Conservation (phyloP, 2,113 vertebrate species). For the Nothocercus nigrocapillus region DNA sequence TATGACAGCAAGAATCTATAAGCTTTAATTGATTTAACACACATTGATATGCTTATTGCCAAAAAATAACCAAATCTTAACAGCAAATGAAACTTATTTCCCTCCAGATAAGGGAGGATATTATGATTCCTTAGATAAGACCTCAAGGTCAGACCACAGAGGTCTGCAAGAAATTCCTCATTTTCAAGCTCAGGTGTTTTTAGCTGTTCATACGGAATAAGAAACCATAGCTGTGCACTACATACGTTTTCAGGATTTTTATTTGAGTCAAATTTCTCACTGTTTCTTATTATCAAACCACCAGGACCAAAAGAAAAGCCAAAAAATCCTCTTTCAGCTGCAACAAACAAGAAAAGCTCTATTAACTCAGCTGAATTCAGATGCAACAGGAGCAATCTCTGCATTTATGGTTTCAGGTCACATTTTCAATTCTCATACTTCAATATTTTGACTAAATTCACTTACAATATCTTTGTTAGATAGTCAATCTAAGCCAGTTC, state of each 20-base stretch:
- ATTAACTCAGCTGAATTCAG: not conserved
- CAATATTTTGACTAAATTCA: not conserved
- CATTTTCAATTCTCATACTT: not conserved
- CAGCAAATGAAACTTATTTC: not conserved
- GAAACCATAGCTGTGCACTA: not conserved
- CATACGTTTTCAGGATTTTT: fast-evolving
- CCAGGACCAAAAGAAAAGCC: not conserved
- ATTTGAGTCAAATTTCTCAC: not conserved
- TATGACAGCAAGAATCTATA: not conserved
- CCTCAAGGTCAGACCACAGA: not conserved
- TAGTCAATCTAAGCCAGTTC: fast-evolving
- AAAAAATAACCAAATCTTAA: not conserved
- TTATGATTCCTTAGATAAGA: not conserved
- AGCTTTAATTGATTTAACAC: not conserved
- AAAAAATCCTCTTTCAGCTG: not conserved
- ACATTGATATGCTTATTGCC: not conserved
- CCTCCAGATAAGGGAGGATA: not conserved
- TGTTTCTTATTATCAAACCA: not conserved
- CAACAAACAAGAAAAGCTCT: not conserved
- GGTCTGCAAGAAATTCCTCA: not conserved
- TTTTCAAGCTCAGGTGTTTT: not conserved
- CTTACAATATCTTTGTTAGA: not conserved
- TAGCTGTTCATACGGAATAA: not conserved
- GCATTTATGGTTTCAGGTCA: not conserved
- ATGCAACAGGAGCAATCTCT: not conserved